Conservation (phyloP, 2,888 invertebrate species). For the Ornithoptera priamus region DNA sequence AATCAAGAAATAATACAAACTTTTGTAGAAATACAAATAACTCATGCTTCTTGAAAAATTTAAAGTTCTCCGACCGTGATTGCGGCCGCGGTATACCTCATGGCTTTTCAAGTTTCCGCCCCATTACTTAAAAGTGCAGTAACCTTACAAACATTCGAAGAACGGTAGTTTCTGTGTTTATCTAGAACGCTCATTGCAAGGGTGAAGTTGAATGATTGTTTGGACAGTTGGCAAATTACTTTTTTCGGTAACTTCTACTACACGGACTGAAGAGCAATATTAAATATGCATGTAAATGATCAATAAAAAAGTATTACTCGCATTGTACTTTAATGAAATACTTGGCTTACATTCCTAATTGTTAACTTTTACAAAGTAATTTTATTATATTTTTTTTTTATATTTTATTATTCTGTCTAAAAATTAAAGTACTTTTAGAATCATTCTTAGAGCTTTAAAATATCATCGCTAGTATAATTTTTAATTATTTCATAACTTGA, state of each 20-base stretch:
- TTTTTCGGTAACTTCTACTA: neutral
- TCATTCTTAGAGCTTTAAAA: no score
- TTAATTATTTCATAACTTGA: neutral
- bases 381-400: no score
- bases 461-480: neutral
- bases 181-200: conserved; percentile 12
- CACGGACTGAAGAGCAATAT: neutral
- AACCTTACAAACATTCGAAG: conserved; percentile 55
- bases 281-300: neutral
- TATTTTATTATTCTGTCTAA: no score
- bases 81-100: conserved; percentile 48
- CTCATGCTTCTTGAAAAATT: conserved; percentile 54
- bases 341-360: no score
- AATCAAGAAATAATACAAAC: neutral
- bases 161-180: conserved; percentile 28
- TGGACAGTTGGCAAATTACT: neutral
- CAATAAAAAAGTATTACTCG: no score
- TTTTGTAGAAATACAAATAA: conserved; percentile 2
- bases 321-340: no score
- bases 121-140: conserved; percentile 66
- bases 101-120: conserved; percentile 50
- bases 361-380: no score
- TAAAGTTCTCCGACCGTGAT: conserved; percentile 48
- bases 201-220: conserved; percentile 6
- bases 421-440: no score